These are phyloP conservation scores for Theocolax elegans DNA, from an alignment of 1,140 invertebrate genomes.

Conservation along the genomic window DNA sequence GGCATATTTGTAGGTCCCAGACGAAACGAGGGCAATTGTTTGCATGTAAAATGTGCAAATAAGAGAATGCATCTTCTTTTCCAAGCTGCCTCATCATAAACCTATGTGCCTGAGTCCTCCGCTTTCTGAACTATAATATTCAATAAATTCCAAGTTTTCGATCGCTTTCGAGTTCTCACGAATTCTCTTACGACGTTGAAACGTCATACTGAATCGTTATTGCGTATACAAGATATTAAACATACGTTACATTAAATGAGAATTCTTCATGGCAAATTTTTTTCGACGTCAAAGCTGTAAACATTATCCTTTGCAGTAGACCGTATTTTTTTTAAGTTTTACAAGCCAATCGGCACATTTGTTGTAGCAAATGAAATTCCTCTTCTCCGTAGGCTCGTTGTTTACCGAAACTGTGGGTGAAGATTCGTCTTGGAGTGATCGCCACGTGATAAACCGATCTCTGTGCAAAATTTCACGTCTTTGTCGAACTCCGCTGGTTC, in stretches of 20 bases:
- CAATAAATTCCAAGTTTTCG: slow-evolving; percentile 83
- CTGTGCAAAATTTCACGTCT: slow-evolving; percentile 66
- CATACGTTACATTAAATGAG: slow-evolving; percentile 75
- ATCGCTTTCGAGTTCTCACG: slow-evolving; percentile 72
- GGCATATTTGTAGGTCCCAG: slow-evolving; percentile 89
- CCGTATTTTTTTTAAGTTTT: slow-evolving; percentile 74
- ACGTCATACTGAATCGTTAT: slow-evolving; percentile 75
- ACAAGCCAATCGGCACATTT: slow-evolving; percentile 75
- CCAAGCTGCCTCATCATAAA: slow-evolving; percentile 82
- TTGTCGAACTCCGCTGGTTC: slow-evolving; percentile 59
- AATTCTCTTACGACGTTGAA: slow-evolving; percentile 78
- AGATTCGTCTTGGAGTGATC: slow-evolving; percentile 70
- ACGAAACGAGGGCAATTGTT: slow-evolving; percentile 88
- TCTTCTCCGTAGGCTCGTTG: slow-evolving; percentile 71
- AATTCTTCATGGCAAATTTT: slow-evolving; percentile 69
- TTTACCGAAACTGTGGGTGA: slow-evolving; percentile 68
- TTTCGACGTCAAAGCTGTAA: slow-evolving; percentile 80
- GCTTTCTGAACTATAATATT: slow-evolving; percentile 80
- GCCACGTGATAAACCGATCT: slow-evolving; percentile 69
- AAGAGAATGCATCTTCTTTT: slow-evolving; percentile 70
- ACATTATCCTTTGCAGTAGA: slow-evolving; percentile 78
- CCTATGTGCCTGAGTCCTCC: slow-evolving; percentile 82
- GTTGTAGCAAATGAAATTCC: slow-evolving; percentile 81
- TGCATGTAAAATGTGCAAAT: slow-evolving; percentile 80
- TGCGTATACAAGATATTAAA: slow-evolving; percentile 76